These are phyloP conservation scores for Heteromurus nitidus DNA, from an alignment of 2,888 invertebrate species.

Conservation along the genomic window DNA sequence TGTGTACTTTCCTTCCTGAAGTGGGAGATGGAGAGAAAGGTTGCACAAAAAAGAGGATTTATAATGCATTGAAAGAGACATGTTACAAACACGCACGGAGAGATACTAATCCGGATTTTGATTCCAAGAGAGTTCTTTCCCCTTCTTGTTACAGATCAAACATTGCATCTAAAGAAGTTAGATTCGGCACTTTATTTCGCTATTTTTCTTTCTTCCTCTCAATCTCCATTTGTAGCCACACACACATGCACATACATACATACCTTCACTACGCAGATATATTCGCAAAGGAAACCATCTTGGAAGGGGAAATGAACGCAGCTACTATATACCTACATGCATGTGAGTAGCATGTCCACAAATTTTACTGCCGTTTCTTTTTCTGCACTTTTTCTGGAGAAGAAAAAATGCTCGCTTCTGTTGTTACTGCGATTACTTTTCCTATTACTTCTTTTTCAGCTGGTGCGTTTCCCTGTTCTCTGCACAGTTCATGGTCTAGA, in stretches of 20 bases:
- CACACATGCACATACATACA: too few relatives aligned
- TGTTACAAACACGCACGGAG: slow-evolving; percentile 59
- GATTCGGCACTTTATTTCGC: slow-evolving; percentile 33
- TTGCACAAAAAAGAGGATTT: slow-evolving; percentile 28
- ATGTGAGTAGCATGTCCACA: too few relatives aligned
- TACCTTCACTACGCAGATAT: neutral
- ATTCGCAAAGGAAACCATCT: neutral
- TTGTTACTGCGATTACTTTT: slow-evolving; percentile 47
- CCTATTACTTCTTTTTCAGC: slow-evolving; percentile 50
- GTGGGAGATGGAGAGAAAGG: slow-evolving; percentile 5
- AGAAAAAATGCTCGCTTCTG: slow-evolving; percentile 42
- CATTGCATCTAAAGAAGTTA: slow-evolving; percentile 35
- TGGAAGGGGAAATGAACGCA: too few relatives aligned
- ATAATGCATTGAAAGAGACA: slow-evolving; percentile 33
- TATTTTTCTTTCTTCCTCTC: slow-evolving; percentile 11
- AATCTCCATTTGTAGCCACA: too few relatives aligned
- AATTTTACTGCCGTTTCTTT: slow-evolving; percentile 49
- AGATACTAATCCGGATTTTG: slow-evolving; percentile 58
- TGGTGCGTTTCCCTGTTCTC: slow-evolving; percentile 39
- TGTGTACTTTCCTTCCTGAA: neutral
- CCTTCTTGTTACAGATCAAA: neutral
- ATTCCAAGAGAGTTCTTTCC: slow-evolving; percentile 32
- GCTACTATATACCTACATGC: too few relatives aligned
- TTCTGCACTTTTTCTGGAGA: slow-evolving; percentile 3
- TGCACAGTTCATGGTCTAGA: slow-evolving; percentile 10